phyloP scores from a whole-genome alignment of 2,888 invertebrate genomes.

The Stomorhina lunata region DNA sequence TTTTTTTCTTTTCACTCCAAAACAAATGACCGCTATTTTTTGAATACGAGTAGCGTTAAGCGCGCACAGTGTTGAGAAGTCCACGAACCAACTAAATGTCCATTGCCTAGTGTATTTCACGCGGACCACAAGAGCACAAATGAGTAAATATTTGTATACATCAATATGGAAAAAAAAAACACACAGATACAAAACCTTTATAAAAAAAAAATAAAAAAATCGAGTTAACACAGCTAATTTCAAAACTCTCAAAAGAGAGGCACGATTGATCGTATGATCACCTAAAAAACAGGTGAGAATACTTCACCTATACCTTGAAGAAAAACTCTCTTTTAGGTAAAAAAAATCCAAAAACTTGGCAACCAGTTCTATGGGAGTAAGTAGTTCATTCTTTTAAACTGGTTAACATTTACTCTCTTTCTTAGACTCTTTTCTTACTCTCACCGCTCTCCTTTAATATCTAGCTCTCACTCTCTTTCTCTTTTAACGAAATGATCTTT shows the following conservation, averaged over 20 bases:
- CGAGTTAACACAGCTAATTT: constrained; percentile 13
- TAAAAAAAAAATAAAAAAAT: background rate
- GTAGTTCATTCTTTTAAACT: constrained; percentile 42
- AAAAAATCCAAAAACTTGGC: background rate
- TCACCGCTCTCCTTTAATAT: background rate
- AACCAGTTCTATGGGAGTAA: constrained; percentile 48
- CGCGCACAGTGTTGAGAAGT: constrained; percentile 81
- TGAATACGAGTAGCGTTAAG: constrained; percentile 67
- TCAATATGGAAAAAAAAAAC: constrained; percentile 28
- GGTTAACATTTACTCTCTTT: constrained; percentile 41
- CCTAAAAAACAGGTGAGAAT: constrained; percentile 45
- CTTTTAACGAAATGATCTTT: constrained; percentile 14
- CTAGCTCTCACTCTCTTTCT: background rate
- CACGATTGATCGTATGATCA: background rate
- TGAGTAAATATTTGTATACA: constrained; percentile 42
- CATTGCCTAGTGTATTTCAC: constrained; percentile 78
- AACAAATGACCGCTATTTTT: constrained; percentile 64
- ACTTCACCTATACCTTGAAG: constrained; percentile 15
- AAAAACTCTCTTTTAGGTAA: background rate
- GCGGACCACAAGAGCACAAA: constrained; percentile 76
- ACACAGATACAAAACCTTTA: background rate
- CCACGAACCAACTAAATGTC: constrained; percentile 81
- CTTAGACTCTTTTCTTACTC: too few relatives aligned
- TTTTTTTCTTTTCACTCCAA: constrained; percentile 9
- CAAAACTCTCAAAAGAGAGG: constrained; percentile 37